Conservation (phyloP, 2,113 vertebrate genomes). For the Bostrychus sinensis region DNA sequence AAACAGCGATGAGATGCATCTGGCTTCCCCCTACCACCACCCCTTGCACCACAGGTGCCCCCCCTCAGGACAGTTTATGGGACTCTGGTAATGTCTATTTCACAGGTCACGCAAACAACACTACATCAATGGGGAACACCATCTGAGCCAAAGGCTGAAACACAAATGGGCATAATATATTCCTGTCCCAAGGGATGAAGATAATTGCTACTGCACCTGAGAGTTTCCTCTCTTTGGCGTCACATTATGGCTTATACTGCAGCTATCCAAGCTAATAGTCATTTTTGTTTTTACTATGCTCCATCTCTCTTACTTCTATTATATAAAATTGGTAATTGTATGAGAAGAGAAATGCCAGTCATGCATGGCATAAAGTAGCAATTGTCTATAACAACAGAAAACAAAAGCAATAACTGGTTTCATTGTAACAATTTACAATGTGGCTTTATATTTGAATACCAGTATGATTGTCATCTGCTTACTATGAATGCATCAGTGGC, state of each 20-base stretch:
- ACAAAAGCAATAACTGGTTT: background rate
- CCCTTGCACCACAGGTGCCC: background rate
- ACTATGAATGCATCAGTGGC: conserved; percentile 13
- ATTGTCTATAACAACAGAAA: background rate
- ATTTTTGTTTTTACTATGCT: conserved; percentile 6
- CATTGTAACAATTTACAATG: conserved; percentile 1
- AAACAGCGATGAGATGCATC: conserved; percentile 2
- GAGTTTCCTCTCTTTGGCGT: conserved; percentile 13
- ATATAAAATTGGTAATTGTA: conserved; percentile 3
- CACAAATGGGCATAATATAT: conserved; percentile 34
- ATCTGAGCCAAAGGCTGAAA: conserved; percentile 20
- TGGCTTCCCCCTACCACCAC: background rate
- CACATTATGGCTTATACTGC: background rate
- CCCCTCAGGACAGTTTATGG: background rate
- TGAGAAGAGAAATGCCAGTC: conserved; percentile 14
- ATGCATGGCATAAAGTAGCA: conserved; percentile 8
- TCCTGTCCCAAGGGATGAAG: conserved; percentile 32
- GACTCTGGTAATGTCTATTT: background rate
- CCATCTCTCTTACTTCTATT: conserved; percentile 1
- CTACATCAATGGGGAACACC: conserved; percentile 16
- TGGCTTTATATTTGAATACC: conserved; percentile 22
- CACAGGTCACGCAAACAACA: conserved; percentile 5
- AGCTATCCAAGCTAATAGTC: background rate
- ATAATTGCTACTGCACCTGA: conserved; percentile 34
- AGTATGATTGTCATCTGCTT: conserved; percentile 12